Percentiles rank a stretch among this genome's conserved stretches.
Evolutionary conservation across 2,888 invertebrate genomes (phyloP).

Genomic region (Shargacucullia verbasci): DNA sequence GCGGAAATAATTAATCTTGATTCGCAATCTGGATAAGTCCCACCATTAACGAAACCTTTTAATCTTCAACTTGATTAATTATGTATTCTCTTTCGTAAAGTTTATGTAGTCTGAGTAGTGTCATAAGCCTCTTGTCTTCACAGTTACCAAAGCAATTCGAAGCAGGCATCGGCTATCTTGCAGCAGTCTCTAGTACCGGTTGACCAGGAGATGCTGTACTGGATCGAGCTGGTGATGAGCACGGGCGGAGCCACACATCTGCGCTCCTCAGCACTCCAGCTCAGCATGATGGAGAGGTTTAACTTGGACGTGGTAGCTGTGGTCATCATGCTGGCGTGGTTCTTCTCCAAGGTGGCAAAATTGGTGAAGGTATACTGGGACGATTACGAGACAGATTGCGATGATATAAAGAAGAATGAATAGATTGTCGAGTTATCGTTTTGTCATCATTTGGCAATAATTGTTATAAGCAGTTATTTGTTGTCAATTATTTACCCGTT

Average conservation of each 20-base stretch:
- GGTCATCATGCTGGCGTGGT: slow-evolving; percentile 64
- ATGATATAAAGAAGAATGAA: slow-evolving; percentile 57
- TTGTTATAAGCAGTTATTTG: no score
- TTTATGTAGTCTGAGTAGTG: no score
- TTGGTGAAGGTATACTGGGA: slow-evolving; percentile 63
- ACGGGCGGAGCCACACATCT: slow-evolving; percentile 64
- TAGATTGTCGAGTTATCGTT: slow-evolving; percentile 19
- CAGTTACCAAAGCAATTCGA: slow-evolving; percentile 64
- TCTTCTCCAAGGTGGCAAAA: slow-evolving; percentile 68
- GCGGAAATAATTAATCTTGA: slow-evolving; percentile 20
- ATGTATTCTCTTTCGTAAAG: neutral
- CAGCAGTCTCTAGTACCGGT: slow-evolving; percentile 55
- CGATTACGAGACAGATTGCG: slow-evolving; percentile 46
- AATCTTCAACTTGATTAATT: slow-evolving; percentile 21
- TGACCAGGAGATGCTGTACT: slow-evolving; percentile 63
- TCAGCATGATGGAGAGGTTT: slow-evolving; percentile 59
- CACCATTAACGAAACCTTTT: slow-evolving; percentile 11
- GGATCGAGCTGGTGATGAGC: slow-evolving; percentile 63
- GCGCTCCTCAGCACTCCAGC: slow-evolving; percentile 62
- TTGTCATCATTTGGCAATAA: no score
- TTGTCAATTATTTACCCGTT: no score
- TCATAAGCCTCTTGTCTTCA: neutral
- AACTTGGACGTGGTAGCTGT: slow-evolving; percentile 64
- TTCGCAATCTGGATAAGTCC: slow-evolving; percentile 4
- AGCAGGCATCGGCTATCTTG: slow-evolving; percentile 59